Evolutionary conservation across 2,888 invertebrate species (phyloP), one percentile per base, ranked within the genome.

Genomic region (Embidobia sp.): DNA sequence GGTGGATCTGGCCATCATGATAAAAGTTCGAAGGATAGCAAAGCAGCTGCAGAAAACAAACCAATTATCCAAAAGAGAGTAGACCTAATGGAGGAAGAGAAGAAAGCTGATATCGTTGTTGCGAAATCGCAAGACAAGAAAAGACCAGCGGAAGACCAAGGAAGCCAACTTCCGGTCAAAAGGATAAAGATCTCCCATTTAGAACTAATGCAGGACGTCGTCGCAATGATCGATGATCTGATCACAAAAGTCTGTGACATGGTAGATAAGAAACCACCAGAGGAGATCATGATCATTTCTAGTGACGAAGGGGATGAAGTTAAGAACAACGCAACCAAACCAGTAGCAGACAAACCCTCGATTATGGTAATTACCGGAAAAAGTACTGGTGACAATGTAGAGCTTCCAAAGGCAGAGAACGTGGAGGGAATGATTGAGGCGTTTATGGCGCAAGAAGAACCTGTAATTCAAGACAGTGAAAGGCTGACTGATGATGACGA

Each of bases 371-470:
- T 13, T 11, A 22, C 40, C 22, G 72, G 55, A 0, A 72, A 48
- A 16, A 18, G 16, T 15, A 13, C 16, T 3, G 44, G 35, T 0
- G 77, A 72, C 6, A 55, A 22, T 31, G 61, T 67, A 2, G 79
- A 74, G 7, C 16, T 78, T 0, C 69, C 78, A 0, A 82, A 81
- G 57, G 72, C 80, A 6, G 87, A 84, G 7, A 89, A 89, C 75
- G 86, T 89, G n/a, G 89, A 90, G 69, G 89, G 90, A 57, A 85
- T 90, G 59, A 89, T 91, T 85, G 91, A 91, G 76, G 89, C 88
- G 42, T 86, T 91, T 78, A 90, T 91, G 90, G 89, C 90, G 78
- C 87, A 90, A 79, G 90, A 86, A 10, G 5, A 13, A n/a, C n/a
- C n/a, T 59, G 81, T 80, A 13, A 84, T 82, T 11, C 80, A 78